A percentile compares a stretch with the other conserved stretches of the same genome.
Evolutionary conservation across 37 sponge, comb jelly and placozoan species (phyloP).

Genomic region (Spongilla lacustris): DNA sequence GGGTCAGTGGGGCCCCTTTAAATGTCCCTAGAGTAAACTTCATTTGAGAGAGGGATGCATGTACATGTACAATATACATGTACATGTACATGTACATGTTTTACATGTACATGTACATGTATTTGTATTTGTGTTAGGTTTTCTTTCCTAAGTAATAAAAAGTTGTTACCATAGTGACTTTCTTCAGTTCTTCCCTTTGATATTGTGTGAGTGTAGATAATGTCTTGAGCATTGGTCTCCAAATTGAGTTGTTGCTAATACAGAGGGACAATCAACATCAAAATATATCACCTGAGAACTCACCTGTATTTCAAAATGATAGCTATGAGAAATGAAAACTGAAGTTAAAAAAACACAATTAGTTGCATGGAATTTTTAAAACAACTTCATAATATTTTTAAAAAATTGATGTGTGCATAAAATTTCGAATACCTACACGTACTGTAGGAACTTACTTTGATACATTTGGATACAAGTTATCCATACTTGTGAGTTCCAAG

Average conservation of each 20-base stretch:
- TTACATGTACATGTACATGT: not conserved
- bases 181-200: conserved; percentile 61
- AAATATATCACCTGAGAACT: not conserved
- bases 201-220: conserved; percentile 61
- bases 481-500: conserved; percentile 83
- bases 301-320: conserved; percentile 90
- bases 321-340: conserved; percentile 36
- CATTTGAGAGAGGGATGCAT: too few species aligned
- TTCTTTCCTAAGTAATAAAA: not conserved
- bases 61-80: too few species aligned
- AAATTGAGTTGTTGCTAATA: not conserved
- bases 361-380: not conserved
- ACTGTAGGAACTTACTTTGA: conserved; percentile 69
- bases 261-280: conserved; percentile 3
- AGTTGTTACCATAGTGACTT: conserved; percentile 61
- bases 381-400: not conserved
- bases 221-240: conserved; percentile 15
- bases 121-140: not conserved
- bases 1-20: too few species aligned
- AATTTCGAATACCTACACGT: not conserved
- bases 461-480: conserved; percentile 88
- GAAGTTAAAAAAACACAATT: not conserved
- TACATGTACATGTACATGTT: too few species aligned
- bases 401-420: not conserved
- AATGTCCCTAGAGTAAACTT: too few species aligned